Evolutionary conservation across 2,888 invertebrate species (phyloP), one percentile per base, ranked within the genome.

Genomic region (Polylopha cassiicola): DNA sequence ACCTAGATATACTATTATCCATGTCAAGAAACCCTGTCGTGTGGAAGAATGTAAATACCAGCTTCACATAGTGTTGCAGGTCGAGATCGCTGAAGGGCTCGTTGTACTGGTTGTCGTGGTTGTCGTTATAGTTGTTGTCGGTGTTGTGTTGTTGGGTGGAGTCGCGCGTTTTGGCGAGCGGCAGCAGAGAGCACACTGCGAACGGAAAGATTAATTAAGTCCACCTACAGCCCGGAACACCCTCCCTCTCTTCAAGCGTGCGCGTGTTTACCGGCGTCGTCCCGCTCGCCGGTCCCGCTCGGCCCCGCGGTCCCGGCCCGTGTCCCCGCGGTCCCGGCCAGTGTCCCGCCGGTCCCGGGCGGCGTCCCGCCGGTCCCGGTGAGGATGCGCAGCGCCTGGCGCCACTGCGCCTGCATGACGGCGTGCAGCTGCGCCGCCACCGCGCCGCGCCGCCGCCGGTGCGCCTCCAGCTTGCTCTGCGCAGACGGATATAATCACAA

Each of bases 331-430:
- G 9, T 1, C 15, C 24, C 16, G 8, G 36, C 33, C 22, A 8
- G 24, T 31, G 22, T 30, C 29, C 17, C 32, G 18, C 14, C 28
- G 30, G 21, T 28, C 13, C n/a, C 30, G 7, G 27, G 37, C 13
- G 34, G 37, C 17, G n/a, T 32, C 38, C 21, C 31, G 10, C 31
- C 46, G 45, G 36, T 53, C 33, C 44, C 37, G 33, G 89, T 88
- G 32, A 93, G 88, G 43, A 92, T 91, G 52, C 87, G 87, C 18
- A 94, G 71, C 1, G 93, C 92, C 64, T 94, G 92, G 20, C 90
- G 86, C 93, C 93, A 94, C 65, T 94, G 94, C 4, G 89, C 87
- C 73, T 94, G 91, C 93, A 94, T 93, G 0, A 92, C 89, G 44
- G 86, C 86, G 66, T 94, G 93, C 44, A 95, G 75, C 61, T 93